Evolutionary conservation across 2,113 vertebrate species (phyloP).

Genomic region (Microtus ochrogaster): DNA sequence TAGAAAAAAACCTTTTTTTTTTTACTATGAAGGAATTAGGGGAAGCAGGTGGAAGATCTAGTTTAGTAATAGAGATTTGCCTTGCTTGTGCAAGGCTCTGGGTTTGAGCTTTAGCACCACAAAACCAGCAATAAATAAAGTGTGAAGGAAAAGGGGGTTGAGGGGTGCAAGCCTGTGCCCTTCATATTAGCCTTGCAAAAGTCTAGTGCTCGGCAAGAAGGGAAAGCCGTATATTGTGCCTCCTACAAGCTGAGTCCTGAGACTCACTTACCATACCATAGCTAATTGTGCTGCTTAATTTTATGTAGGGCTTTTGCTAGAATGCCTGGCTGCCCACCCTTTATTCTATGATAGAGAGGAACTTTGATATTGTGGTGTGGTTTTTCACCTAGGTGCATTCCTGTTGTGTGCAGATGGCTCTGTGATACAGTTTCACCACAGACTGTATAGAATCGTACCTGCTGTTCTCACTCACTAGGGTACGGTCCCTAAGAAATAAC

Average conservation of each 20-base stretch:
- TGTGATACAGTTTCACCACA: not conserved
- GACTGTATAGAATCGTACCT: conserved; percentile 67
- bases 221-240: not conserved
- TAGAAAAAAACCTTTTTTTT: not conserved
- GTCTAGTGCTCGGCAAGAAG: not conserved
- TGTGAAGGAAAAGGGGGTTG: not conserved
- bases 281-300: conserved; percentile 70
- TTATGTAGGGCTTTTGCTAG: conserved; percentile 76
- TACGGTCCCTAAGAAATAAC: conserved; percentile 34
- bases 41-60: not conserved
- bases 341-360: conserved; percentile 58
- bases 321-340: conserved; percentile 69
- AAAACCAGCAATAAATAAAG: not conserved
- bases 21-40: not conserved
- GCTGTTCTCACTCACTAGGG: conserved; percentile 62
- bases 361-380: not conserved
- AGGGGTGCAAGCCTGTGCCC: not conserved
- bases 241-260: conserved; percentile 46
- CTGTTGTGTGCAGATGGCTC: conserved; percentile 60
- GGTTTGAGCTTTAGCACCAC: not conserved
- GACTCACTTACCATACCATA: conserved; percentile 14
- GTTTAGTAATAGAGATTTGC: not conserved
- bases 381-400: conserved; percentile 31
- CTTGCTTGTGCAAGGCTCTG: not conserved
- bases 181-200: not conserved